Base-by-base conservation (phyloP, 1,140 invertebrate genomes). In the Ruditapes philippinarum region DNA sequence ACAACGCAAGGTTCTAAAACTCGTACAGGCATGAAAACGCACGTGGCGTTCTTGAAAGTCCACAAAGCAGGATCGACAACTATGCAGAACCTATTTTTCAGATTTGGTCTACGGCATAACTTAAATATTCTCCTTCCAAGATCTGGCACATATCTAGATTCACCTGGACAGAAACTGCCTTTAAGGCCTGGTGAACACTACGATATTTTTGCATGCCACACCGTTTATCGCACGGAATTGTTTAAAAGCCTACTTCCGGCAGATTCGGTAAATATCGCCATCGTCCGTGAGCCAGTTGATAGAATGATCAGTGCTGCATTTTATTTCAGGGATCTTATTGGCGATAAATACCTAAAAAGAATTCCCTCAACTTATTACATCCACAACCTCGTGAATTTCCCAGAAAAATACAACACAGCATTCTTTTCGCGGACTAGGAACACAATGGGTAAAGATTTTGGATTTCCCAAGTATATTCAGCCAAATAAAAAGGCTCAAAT, bases 51-150 rank as follows among this genome's bases (percentile, higher is more conserved):
- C 36, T 54, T 87, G 19, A 91, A 92, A 86, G 90, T 91, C 0
- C 93, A 97, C 92, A 97, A 97, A 94, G 96, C 96, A 83, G 96
- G 95, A 9, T 96, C 96, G 45, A n/a, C n/a, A n/a, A n/a, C n/a
- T n/a, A n/a, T n/a, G n/a, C n/a, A n/a, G n/a, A n/a, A n/a, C n/a
- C n/a, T 96, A 49, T 91, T 96, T 4, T 92, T 96, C 90, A 89
- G 96, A 25, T 96, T 94, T 91, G 96, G 95, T 11, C 92, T 97
- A 87, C 96, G 95, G 31, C 94, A 94, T 31, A 97, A 97, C 87
- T 93, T 96, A 28, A 92, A 93, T 60, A 94, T 96, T 84, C 5
- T 68, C 14, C 28, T 68, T 5, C 51, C 51, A 19, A 57, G 4
- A 57, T 11, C 5, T 5, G 51, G 51, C 4, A 5, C 17, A 22